These are phyloP conservation scores for Stenolophus ochropezus DNA, from an alignment of 2,888 invertebrate species.

Conservation along the genomic window DNA sequence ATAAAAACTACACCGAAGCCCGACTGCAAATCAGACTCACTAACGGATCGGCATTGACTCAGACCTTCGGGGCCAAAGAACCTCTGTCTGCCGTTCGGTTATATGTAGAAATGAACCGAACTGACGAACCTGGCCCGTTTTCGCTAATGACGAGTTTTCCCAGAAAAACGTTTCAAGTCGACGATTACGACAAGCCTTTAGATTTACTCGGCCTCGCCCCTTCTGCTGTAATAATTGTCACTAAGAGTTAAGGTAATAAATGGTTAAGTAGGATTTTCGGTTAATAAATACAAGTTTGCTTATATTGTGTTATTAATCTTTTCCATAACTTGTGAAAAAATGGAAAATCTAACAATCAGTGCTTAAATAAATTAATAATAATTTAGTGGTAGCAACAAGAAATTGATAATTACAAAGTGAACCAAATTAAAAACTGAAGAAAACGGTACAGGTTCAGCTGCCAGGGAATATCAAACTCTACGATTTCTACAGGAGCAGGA, in stretches of 20 bases:
- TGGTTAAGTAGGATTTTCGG: constrained; percentile 35
- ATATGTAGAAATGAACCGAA: constrained; percentile 89
- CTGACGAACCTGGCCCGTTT: constrained; percentile 82
- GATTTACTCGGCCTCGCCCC: constrained; percentile 89
- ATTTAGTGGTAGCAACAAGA: neutral
- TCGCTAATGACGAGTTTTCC: constrained; percentile 95
- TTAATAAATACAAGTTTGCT: constrained; percentile 26
- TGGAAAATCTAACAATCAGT: constrained; percentile 37
- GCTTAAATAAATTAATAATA: constrained; percentile 14
- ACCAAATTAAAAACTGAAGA: constrained; percentile 78
- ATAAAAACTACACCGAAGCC: constrained; percentile 81
- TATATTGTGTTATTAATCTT: constrained; percentile 4
- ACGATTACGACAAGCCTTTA: constrained; percentile 92
- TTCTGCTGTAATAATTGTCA: constrained; percentile 88
- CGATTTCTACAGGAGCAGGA: constrained; percentile 67
- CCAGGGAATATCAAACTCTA: constrained; percentile 60
- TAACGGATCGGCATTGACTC: constrained; percentile 83
- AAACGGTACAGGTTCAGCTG: constrained; percentile 76
- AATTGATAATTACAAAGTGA: constrained; percentile 74
- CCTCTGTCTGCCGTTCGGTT: constrained; percentile 92
- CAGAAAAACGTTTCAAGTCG: constrained; percentile 87
- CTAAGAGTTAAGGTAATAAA: constrained; percentile 73
- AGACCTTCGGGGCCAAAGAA: constrained; percentile 90
- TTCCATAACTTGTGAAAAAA: constrained; percentile 44
- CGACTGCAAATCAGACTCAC: constrained; percentile 86